Percentiles rank a stretch among this genome's conserved stretches.
These are phyloP conservation scores for Conopomorpha cramerella DNA, from an alignment of 1,140 invertebrate species.

Conservation along the genomic window DNA sequence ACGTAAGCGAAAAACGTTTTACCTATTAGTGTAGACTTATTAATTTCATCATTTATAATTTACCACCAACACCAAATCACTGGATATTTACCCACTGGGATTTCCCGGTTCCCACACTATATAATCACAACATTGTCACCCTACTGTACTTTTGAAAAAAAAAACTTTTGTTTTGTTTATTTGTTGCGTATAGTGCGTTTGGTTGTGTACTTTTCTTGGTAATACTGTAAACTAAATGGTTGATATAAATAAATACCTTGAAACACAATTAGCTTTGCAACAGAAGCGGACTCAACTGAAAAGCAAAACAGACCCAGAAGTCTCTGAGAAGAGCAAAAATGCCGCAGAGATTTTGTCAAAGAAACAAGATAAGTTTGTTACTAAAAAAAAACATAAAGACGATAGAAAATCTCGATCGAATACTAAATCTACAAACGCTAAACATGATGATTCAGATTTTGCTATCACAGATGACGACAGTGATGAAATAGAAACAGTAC, in stretches of 20 bases:
- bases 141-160: too few relatives aligned
- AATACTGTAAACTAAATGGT: too few relatives aligned
- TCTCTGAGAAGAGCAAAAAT: constrained; percentile 39
- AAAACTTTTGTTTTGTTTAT: too few relatives aligned
- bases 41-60: too few relatives aligned
- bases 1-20: too few relatives aligned
- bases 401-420: constrained; percentile 25
- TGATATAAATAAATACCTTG: constrained; percentile 48
- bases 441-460: constrained; percentile 7
- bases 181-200: too few relatives aligned
- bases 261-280: constrained; percentile 36
- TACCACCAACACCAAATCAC: too few relatives aligned
- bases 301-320: constrained; percentile 16
- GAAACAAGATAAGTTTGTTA: constrained; percentile 30
- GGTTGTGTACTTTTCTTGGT: too few relatives aligned
- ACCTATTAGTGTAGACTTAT: too few relatives aligned
- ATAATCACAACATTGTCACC: too few relatives aligned
- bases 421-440: constrained; percentile 18
- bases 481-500: constrained; percentile 34
- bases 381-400: constrained; percentile 9
- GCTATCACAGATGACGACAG: constrained; percentile 14
- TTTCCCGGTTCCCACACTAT: too few relatives aligned
- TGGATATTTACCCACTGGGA: too few relatives aligned
- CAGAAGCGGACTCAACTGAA: constrained; percentile 24
- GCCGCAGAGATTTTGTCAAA: constrained; percentile 39